phyloP scores from a whole-genome alignment of 2,888 invertebrate genomes.

The Formica aserva region DNA sequence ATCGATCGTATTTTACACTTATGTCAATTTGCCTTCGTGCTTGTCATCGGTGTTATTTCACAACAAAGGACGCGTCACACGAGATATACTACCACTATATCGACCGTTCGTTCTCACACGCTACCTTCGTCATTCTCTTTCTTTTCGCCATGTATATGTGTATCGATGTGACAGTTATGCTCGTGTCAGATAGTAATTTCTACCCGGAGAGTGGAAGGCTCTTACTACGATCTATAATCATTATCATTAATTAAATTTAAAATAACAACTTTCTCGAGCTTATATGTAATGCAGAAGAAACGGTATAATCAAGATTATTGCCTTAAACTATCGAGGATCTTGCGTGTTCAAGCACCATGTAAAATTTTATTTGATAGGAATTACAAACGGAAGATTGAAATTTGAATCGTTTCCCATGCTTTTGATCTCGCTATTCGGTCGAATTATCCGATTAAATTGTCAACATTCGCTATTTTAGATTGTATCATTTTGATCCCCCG shows the following conservation, averaged over 20 bases:
- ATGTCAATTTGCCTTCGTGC: slow-evolving; percentile 27
- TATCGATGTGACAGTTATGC: slow-evolving; percentile 4
- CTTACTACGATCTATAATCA: not conserved
- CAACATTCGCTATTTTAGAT: not conserved
- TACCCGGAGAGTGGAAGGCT: not conserved
- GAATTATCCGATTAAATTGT: not conserved
- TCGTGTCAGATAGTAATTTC: not conserved
- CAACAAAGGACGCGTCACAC: slow-evolving; percentile 14
- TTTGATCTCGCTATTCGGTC: not conserved
- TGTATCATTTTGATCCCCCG: not conserved
- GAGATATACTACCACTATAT: not conserved
- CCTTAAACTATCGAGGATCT: not conserved
- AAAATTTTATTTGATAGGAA: not conserved
- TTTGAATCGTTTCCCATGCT: not conserved
- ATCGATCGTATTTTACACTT: slow-evolving; percentile 13
- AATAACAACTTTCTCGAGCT: not conserved
- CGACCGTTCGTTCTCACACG: not conserved
- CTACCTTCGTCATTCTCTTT: not conserved
- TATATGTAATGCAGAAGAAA: not conserved
- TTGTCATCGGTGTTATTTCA: slow-evolving; percentile 19
- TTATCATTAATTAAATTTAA: not conserved
- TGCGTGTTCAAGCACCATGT: not conserved
- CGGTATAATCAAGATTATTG: not conserved
- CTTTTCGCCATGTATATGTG: not conserved
- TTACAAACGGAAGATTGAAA: not conserved